Evolutionary conservation across 2,797 vertebrate species (phyloP), one percentile per base, ranked within the genome.

Genomic region (Pseudotriccus pelzelni): DNA sequence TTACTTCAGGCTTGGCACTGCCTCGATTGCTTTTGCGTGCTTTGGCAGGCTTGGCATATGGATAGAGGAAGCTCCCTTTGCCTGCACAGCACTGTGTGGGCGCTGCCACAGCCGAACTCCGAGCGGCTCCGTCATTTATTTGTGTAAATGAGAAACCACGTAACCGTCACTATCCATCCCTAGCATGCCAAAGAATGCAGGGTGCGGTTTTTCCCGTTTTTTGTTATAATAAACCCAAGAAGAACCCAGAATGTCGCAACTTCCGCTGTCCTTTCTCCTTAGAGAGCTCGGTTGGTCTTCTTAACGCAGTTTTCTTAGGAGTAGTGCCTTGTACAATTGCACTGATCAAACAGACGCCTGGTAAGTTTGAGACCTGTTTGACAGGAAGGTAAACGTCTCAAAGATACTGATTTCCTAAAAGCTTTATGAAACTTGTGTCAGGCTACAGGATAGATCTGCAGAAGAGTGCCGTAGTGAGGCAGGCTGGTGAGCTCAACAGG

Each of bases 371-470:
- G 60, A 72, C 62, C 66, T 47, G 50, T 79, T 28, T 88, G 58
- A 53, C 30, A 43, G 73, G 64, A 91, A 56, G 44, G 53, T 53
- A 74, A 82, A 74, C 0, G 0, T 74, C 37, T 84, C 52, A 44
- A 55, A 89, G 78, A 59, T 9, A 22, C 6, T 59, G 1, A 70
- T 76, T 89, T 83, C 72, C 60, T 60, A 46, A 92, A 94, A 93
- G 43, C 41, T 76, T 77, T 67, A 34, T 4, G 2, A 76, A 84
- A 36, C 41, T 14, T 21, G 21, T 56, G 37, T 28, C 53, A 56
- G 24, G 7, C 11, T 73, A 20, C 66, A 84, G 56, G 36, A 20
- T 2, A 41, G 39, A 52, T 39, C 3, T 0, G 1, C 43, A 14
- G 46, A 46, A 58, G 59, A 66, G n/a, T 34, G 36, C 34, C 78